Evolutionary conservation across 2,888 invertebrate genomes (phyloP), one percentile per base, ranked within the genome.

Genomic region (Sesia apiformis): DNA sequence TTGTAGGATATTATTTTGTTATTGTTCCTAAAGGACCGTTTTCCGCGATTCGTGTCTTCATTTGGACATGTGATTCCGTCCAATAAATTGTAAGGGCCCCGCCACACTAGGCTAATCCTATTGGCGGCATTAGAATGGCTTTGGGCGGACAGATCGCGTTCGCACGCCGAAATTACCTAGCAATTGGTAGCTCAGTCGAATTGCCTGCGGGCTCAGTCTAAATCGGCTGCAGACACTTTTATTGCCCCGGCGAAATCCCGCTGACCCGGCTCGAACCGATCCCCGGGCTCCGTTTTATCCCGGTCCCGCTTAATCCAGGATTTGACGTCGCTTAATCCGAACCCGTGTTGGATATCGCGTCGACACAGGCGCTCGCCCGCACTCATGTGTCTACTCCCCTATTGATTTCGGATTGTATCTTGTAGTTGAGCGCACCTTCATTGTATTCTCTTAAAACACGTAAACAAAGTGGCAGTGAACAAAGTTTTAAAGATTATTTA

Each of bases 291-390:
- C 76, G 80, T 73, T 85, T 86, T 87, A 86, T 86, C 86, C 88
- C 78, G 73, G 80, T 64, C 77, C 73, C 74, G 77, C 72, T 88
- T 89, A 90, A 90, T 90, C 90, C 90, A 71, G 86, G 90, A 90
- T 90, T 90, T 86, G 84, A 84, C 89, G 90, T 89, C 85, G 84
- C 88, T 90, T 92, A 92, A 92, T 92, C 92, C 91, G 88, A 76
- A 90, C 91, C 91, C 91, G 90, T 91, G 92, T 91, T 89, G 91
- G 90, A 90, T 91, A 90, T 91, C 92, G 90, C 92, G 91, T 84
- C 87, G 84, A 83, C 88, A 87, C 88, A 87, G 70, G 82, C 78
- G 79, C 76, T 77, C 79, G 70, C 71, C 76, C 79, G 74, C 76
- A 74, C 82, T 78, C 76, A 70, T 74, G 77, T 75, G 69, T 69